phyloP scores from a whole-genome alignment of 2,888 invertebrate genomes.

The Drosophila acutilabella region DNA sequence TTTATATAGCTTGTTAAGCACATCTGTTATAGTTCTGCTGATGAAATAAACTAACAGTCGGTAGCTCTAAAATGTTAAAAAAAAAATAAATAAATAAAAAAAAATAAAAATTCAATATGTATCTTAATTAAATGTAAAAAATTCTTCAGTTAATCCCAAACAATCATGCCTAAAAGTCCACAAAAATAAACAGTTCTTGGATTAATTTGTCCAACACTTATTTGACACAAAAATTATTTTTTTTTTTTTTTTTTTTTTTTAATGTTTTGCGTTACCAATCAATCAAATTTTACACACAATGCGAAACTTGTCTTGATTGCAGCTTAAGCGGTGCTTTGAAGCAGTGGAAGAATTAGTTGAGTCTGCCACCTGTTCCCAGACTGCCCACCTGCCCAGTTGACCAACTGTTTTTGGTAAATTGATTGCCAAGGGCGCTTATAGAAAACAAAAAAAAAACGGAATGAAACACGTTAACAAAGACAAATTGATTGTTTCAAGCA shows the following conservation, averaged over 20 bases:
- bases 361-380: conserved; percentile 43
- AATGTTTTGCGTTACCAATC: not conserved
- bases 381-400: conserved; percentile 22
- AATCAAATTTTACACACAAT: conserved; percentile 6
- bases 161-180: no score
- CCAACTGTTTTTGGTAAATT: conserved; percentile 45
- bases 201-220: no score
- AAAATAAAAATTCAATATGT: no score
- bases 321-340: conserved; percentile 1
- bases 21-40: not conserved
- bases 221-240: not conserved
- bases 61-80: no score
- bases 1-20: not conserved
- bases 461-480: conserved; percentile 12
- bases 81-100: no score
- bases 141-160: no score
- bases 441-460: conserved; percentile 9
- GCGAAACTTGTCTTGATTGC: conserved; percentile 1
- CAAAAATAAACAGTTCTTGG: no score
- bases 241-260: not conserved
- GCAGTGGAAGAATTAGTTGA: conserved; percentile 12
- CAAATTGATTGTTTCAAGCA: conserved; percentile 60
- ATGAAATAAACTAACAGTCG: not conserved
- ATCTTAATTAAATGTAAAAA: no score
- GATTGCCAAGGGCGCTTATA: conserved; percentile 58